Conservation (phyloP, 2,888 invertebrate genomes). For the Ophion obscuratus region DNA sequence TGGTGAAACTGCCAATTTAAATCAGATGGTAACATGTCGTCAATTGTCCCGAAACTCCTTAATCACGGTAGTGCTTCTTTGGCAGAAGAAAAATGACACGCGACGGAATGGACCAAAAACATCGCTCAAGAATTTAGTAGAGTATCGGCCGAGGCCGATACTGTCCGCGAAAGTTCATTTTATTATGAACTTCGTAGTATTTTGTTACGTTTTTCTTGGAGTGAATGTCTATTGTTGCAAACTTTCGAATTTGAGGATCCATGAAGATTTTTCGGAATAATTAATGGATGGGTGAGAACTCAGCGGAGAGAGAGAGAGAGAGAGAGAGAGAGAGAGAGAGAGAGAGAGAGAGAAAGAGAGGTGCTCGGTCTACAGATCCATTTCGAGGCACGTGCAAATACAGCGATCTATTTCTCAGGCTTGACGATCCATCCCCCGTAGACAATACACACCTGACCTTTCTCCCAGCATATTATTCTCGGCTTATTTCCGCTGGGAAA, state of each 20-base stretch:
- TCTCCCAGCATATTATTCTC: conserved; percentile 46
- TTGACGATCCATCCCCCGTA: conserved; percentile 33
- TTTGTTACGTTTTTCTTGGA: conserved; percentile 1
- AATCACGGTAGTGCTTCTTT: neutral
- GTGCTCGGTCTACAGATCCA: conserved; percentile 49
- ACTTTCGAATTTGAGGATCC: conserved; percentile 51
- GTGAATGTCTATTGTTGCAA: conserved; percentile 7
- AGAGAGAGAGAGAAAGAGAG: conserved; percentile 25
- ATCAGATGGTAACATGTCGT: no score
- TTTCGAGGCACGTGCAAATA: conserved; percentile 29
- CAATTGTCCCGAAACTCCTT: no score
- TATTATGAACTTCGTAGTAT: neutral
- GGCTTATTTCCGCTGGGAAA: conserved; percentile 38
- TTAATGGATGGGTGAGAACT: neutral
- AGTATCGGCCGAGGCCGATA: no score
- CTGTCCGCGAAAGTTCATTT: no score
- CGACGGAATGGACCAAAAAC: no score
- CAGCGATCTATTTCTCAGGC: conserved; percentile 48
- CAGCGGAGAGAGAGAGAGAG: conserved; percentile 20
- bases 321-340: no score
- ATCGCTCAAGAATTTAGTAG: no score
- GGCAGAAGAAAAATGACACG: neutral
- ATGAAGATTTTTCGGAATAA: conserved; percentile 32
- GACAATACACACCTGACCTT: conserved; percentile 51
- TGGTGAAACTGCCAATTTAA: no score